Base-by-base conservation (phyloP, 23 tunicate species). In the Styela plicata region DNA sequence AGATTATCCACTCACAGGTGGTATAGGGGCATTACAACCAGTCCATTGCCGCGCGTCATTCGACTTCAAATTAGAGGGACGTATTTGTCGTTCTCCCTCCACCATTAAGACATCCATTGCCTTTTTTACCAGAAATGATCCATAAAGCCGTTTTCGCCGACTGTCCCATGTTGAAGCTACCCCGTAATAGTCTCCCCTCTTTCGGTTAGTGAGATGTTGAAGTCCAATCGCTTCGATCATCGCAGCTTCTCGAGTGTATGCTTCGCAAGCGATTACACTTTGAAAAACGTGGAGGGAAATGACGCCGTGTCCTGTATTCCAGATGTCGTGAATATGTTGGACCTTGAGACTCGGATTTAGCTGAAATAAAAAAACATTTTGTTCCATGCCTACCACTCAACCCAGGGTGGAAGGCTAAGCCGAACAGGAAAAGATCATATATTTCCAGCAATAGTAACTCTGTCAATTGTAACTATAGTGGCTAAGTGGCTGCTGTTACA, bases 151-250 rank as follows among this genome's bases (percentile, higher is more conserved):
- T 61, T 83, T 62, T 26, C 98, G 57, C 10, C 83, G 33, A 23
- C 57, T 22, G 36, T 76, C 80, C 98, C 98, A 92, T n/a, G 63
- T 19, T 28, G 78, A 63, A 33, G 91, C 91, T 17, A 61, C 26
- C 3, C 97, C 97, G 67, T 92, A 92, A 73, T 83, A 74, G 24
- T 87, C 89, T 36, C 97, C 97, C 24, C 87, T 71, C 34, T 71
- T 64, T 24, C 70, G 13, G 83, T 92, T 92, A 21, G 97, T 92
- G 74, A 92, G 78, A 68, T 92, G 97, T 27, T 71, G 28, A 19
- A 92, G 85, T 34, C 97, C 97, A 24, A 92, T 27, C 19, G 97
- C 91, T 2, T 86, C 97, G n/a, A 92, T 92, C 97, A 92, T 92
- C 63, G 91, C 91, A 1, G 97, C 91, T 75, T 92, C 97, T 20